Evolutionary conservation across 2,113 vertebrate species (phyloP).

Genomic region (Tympanuchus pallidicinctus): DNA sequence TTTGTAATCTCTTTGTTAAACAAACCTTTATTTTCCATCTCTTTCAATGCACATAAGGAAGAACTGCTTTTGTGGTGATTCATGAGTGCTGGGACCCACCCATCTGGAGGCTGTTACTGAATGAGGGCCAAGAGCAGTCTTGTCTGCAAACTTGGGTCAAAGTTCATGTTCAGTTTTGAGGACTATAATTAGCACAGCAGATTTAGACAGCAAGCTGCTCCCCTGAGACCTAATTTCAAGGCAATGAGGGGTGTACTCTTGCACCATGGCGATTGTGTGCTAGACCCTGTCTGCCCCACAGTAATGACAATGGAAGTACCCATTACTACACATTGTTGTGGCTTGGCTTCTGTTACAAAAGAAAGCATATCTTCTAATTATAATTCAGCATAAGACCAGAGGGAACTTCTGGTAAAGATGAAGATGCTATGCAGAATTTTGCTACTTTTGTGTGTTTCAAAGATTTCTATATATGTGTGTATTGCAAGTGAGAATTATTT

Average conservation of each 20-base stretch:
- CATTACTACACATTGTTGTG: background rate
- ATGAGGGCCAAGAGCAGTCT: background rate
- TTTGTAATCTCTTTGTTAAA: background rate
- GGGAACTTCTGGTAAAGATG: background rate
- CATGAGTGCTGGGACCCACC: background rate
- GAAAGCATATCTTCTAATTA: background rate
- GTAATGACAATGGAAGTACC: background rate
- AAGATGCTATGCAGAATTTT: background rate
- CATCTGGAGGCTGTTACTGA: background rate
- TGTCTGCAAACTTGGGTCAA: background rate
- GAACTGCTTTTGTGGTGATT: background rate
- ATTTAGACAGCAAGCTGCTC: constrained; percentile 18
- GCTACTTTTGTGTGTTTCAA: background rate
- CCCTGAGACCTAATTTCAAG: constrained; percentile 8
- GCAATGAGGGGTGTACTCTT: background rate
- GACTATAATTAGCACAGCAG: constrained; percentile 23
- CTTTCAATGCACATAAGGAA: background rate
- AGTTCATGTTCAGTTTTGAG: background rate
- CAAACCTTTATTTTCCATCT: background rate
- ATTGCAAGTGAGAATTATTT: background rate
- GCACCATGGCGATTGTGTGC: background rate
- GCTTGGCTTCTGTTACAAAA: background rate
- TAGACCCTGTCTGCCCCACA: background rate
- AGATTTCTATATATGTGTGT: background rate
- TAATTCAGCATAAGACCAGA: background rate